These are phyloP conservation scores for Cathartes aura DNA, from an alignment of 2,113 vertebrate genomes.

Conservation along the genomic window DNA sequence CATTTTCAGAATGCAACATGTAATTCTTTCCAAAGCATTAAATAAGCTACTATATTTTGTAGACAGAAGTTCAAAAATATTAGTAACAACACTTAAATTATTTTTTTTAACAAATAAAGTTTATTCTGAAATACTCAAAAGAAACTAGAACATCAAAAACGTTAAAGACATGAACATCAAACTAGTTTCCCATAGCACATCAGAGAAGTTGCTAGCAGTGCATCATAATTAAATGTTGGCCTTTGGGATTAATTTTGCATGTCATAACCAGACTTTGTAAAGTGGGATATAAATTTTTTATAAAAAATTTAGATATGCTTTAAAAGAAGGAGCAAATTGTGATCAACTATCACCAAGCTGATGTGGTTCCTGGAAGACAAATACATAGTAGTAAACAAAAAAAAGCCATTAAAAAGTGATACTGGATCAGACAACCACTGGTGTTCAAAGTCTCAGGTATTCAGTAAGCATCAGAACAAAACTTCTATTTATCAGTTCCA, in stretches of 20 bases:
- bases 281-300: neutral
- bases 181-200: neutral
- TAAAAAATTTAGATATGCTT: neutral
- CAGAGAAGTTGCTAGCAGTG: neutral
- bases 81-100: neutral
- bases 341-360: neutral
- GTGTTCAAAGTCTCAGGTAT: rapidly evolving
- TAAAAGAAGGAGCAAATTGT: neutral
- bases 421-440: neutral
- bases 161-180: neutral
- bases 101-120: neutral
- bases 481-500: neutral
- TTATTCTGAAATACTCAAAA: neutral
- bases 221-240: neutral
- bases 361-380: neutral
- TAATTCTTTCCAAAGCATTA: neutral
- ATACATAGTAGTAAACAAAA: neutral
- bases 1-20: neutral
- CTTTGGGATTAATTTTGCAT: neutral
- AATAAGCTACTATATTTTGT: neutral
- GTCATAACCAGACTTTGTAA: neutral
- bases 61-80: neutral
- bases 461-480: neutral
- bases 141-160: neutral
- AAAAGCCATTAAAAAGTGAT: neutral